Evolutionary conservation across 2,797 vertebrate genomes (phyloP).

Genomic region (Silurus lanzhouensis): DNA sequence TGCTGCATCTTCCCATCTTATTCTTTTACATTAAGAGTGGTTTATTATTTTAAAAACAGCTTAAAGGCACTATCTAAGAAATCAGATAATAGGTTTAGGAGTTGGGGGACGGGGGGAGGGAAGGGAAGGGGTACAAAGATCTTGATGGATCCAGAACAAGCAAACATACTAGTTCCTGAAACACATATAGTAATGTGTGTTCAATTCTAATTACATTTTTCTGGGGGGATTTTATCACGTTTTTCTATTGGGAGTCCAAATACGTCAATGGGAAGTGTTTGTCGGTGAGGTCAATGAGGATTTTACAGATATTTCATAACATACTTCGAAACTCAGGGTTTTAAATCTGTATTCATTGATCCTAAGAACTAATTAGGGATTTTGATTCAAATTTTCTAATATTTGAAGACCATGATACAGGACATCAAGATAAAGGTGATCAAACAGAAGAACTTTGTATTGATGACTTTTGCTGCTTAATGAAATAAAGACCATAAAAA

Average conservation of each 20-base stretch:
- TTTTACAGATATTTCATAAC: neutral
- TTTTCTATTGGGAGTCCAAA: too few species aligned
- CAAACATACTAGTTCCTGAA: neutral
- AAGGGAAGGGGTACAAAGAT: too few species aligned
- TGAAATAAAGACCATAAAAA: neutral
- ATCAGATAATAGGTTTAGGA: neutral
- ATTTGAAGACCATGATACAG: too few species aligned
- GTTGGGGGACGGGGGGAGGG: neutral
- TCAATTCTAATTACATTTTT: neutral
- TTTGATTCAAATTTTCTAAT: too few species aligned
- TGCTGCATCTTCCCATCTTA: slow-evolving; percentile 42
- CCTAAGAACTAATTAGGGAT: neutral
- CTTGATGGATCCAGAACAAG: neutral
- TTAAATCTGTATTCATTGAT: neutral
- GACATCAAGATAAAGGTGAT: neutral
- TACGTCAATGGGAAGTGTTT: neutral
- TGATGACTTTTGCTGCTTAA: neutral
- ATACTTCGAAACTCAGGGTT: too few species aligned
- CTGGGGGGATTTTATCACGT: neutral
- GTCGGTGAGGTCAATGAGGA: too few species aligned
- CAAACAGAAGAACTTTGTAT: neutral
- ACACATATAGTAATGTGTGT: neutral
- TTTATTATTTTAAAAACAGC: slow-evolving; percentile 51
- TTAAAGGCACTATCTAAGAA: slow-evolving; percentile 45
- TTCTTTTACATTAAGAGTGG: slow-evolving; percentile 18